phyloP scores from a whole-genome alignment of 2,888 invertebrate species.

The Pocota personata region DNA sequence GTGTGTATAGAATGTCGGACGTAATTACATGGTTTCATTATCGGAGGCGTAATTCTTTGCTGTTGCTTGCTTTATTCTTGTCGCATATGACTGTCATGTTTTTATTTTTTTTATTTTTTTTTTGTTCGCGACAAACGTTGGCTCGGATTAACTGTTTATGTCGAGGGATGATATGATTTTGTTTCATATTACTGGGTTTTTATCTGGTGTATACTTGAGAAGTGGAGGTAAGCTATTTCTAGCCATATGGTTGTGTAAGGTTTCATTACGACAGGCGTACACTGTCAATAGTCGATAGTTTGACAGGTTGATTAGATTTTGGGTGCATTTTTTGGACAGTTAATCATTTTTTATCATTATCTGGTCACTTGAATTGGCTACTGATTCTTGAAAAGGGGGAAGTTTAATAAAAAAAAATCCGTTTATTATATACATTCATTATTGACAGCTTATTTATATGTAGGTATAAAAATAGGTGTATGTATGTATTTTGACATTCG shows the following conservation, averaged over 20 bases:
- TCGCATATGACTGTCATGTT: slow-evolving; percentile 14
- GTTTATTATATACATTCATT: no score
- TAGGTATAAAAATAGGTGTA: no score
- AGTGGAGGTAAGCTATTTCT: neutral
- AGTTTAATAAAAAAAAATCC: neutral
- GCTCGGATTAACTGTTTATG: slow-evolving; percentile 33
- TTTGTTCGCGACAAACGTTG: slow-evolving; percentile 4
- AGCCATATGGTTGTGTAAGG: slow-evolving; percentile 14
- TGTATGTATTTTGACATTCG: no score
- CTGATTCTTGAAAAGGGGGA: neutral
- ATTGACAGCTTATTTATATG: no score
- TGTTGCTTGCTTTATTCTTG: slow-evolving; percentile 34
- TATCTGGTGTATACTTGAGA: neutral
- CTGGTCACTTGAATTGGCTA: neutral
- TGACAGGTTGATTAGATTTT: slow-evolving; percentile 11
- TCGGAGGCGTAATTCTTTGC: slow-evolving; percentile 38
- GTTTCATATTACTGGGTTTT: slow-evolving; percentile 16
- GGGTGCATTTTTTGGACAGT: neutral
- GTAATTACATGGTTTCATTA: slow-evolving; percentile 55
- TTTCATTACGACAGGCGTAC: neutral
- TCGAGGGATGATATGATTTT: slow-evolving; percentile 14
- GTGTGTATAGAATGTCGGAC: slow-evolving; percentile 27
- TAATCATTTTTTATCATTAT: neutral
- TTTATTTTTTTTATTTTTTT: neutral
- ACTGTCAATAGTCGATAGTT: neutral